Base-by-base conservation (phyloP, 2,113 vertebrate species). In the Artemisiospiza belli region DNA sequence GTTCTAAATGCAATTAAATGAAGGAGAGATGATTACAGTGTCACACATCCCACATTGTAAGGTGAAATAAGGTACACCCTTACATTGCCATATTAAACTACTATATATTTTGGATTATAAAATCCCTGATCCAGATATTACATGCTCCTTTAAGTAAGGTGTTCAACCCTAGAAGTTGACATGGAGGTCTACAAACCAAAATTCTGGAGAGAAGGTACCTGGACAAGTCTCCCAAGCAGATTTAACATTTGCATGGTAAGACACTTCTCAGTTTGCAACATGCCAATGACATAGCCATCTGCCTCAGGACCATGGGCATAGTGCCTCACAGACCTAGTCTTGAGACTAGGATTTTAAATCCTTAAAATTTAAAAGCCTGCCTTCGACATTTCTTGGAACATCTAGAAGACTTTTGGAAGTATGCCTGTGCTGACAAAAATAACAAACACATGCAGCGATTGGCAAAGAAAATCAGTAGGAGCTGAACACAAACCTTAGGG, bases 361-460 rank as follows among this genome's bases (percentile, higher is more conserved):
- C 57, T 63, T 74, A 67, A 63, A 59, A 90, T 92, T 43, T 75
- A 75, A 89, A 94, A 83, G 33, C 70, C 46, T 93, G 31, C 70
- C 83, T 94, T 77, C n/a, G 27, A 59, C n/a, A 17, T 83, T 91
- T 92, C 28, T 94, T 95, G 90, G 77, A 94, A 85, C 61, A 68
- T 78, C 69, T 78, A 87, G 81, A 92, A 76, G 37, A 63, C 30
- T 76, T 39, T 87, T 96, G 88, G 57, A 90, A 87, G 24, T n/a
- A 64, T 37, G 70, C 58, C 67, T 31, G 59, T 46, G 35, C 83
- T 85, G 81, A 89, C 92, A 93, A 74, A 95, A 94, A 92, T 79
- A 94, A 69, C 86, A 95, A 96, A 83, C 58, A 72, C 55, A 52
- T 79, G 73, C 59, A 74, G 69, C 18, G 14, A 81, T n/a, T 91